These are phyloP conservation scores for Diplolepis rosae DNA, from an alignment of 2,888 invertebrate species.

Conservation along the genomic window DNA sequence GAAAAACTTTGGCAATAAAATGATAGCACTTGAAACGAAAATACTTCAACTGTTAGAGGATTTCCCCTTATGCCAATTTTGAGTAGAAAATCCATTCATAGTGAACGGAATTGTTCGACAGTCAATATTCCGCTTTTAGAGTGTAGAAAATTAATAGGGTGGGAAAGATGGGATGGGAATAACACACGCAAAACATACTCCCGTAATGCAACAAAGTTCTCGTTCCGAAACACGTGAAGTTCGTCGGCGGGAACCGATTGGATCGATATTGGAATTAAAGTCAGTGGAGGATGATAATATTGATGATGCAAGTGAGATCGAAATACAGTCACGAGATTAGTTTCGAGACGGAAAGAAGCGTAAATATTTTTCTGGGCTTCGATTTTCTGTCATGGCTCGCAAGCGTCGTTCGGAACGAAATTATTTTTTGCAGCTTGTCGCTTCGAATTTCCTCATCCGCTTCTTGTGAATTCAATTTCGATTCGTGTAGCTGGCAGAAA, in stretches of 20 bases:
- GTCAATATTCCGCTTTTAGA: too few species aligned
- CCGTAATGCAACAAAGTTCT: conserved; percentile 39
- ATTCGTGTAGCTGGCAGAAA: conserved; percentile 26
- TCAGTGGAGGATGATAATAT: conserved; percentile 27
- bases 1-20: too few species aligned
- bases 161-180: conserved; percentile 36
- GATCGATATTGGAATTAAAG: conserved; percentile 28
- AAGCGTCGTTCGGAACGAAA: conserved; percentile 28
- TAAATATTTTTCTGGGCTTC: conserved; percentile 29
- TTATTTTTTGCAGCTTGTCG: conserved; percentile 30
- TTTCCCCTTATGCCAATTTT: too few species aligned
- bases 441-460: conserved; percentile 27
- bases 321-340: conserved; percentile 24
- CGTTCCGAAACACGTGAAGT: conserved; percentile 33
- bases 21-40: too few species aligned
- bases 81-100: too few species aligned
- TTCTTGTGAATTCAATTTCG: conserved; percentile 29
- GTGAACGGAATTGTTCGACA: too few species aligned
- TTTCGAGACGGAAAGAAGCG: conserved; percentile 20
- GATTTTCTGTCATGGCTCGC: conserved; percentile 29
- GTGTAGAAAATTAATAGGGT: conserved; percentile 40
- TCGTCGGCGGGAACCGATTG: conserved; percentile 17
- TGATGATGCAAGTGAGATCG: conserved; percentile 15
- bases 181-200: conserved; percentile 35
- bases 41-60: too few species aligned